Conservation (phyloP, 2,797 vertebrate species). For the Pteronotus mesoamericanus region DNA sequence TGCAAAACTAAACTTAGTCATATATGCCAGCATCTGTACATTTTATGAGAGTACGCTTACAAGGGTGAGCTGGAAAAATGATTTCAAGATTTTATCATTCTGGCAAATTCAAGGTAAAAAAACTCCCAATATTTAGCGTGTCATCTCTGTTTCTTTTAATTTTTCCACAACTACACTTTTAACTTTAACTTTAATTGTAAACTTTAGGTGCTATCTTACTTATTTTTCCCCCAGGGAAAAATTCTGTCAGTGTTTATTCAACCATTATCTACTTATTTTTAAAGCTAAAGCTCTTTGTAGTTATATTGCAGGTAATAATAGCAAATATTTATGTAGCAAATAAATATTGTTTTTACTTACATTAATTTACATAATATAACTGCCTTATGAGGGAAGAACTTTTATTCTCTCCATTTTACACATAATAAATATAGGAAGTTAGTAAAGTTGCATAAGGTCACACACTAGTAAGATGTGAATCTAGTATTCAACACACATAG, state of each 20-base stretch:
- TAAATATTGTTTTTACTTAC: neutral
- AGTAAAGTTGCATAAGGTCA: neutral
- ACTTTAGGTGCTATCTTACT: neutral
- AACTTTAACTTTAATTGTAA: too few species aligned
- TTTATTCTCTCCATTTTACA: neutral
- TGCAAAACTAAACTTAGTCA: neutral
- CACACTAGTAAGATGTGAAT: neutral
- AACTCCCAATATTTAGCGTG: neutral
- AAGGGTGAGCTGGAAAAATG: neutral
- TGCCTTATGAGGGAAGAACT: neutral
- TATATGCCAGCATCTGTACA: neutral
- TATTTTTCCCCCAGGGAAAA: neutral
- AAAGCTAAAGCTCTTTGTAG: neutral
- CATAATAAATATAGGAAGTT: neutral
- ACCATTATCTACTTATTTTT: neutral
- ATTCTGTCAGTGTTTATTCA: constrained; percentile 25
- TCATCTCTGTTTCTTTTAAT: neutral
- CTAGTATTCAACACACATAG: neutral
- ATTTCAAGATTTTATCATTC: neutral
- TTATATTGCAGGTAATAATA: constrained; percentile 4
- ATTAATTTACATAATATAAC: neutral
- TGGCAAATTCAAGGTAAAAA: constrained; percentile 33
- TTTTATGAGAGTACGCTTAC: neutral
- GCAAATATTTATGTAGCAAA: neutral
- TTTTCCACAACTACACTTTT: constrained; percentile 13